phyloP scores from a whole-genome alignment of 64 coral and sea anemone genomes.

The Montipora cactus region DNA sequence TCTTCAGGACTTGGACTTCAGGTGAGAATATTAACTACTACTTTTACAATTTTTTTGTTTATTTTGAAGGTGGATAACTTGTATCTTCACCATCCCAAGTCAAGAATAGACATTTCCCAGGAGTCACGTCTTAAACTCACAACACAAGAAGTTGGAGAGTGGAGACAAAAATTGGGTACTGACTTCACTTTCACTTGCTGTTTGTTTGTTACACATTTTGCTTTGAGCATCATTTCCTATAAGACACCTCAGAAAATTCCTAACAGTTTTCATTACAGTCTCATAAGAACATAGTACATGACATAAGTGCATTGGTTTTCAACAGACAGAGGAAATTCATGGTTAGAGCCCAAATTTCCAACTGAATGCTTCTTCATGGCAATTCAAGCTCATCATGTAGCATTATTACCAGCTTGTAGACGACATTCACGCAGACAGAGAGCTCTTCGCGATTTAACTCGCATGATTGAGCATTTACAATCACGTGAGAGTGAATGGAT shows the following conservation, averaged over 20 bases:
- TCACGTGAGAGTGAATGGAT: constrained; percentile 94
- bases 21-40: not conserved
- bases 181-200: not conserved
- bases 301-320: not conserved
- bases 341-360: constrained; percentile 92
- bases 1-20: too few relatives aligned
- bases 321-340: constrained; percentile 71
- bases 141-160: constrained; percentile 81
- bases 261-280: too few relatives aligned
- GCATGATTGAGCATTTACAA: constrained; percentile 93
- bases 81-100: constrained; percentile 88
- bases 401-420: constrained; percentile 83
- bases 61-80: constrained; percentile 81
- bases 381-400: constrained; percentile 87
- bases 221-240: too few relatives aligned
- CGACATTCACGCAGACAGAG: constrained; percentile 81
- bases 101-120: constrained; percentile 84
- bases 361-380: constrained; percentile 99
- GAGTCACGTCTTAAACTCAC: constrained; percentile 92
- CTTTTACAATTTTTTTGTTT: not conserved
- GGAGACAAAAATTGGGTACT: constrained; percentile 76
- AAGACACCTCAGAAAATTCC: too few relatives aligned
- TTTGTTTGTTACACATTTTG: not conserved
- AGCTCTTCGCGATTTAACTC: constrained; percentile 83
- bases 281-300: too few relatives aligned